Percentiles rank a stretch among this genome's conserved stretches.
Evolutionary conservation across 2,888 invertebrate species (phyloP).

Genomic region (Ecliptopera silaceata): DNA sequence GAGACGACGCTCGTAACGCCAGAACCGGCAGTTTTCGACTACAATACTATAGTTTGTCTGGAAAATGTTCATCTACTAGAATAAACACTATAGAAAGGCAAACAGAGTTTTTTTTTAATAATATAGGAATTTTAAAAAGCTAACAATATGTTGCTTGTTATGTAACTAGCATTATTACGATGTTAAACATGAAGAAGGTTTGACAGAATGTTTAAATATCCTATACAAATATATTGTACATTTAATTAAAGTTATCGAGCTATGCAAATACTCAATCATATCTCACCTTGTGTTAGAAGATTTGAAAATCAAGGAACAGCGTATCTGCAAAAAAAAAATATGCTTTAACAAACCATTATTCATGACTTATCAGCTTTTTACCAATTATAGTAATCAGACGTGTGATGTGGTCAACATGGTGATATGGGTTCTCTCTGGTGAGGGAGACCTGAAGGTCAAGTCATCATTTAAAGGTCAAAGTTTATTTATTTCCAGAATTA

Average conservation of each 20-base stretch:
- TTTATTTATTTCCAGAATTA: too few species aligned
- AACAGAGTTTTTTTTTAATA: too few species aligned
- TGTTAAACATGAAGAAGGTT: too few species aligned
- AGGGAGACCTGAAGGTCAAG: conserved; percentile 59
- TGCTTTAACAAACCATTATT: background rate
- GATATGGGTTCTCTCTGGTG: conserved; percentile 58
- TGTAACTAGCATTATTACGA: too few species aligned
- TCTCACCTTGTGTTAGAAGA: background rate
- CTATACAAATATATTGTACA: too few species aligned
- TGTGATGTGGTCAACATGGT: conserved; percentile 62
- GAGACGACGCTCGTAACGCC: conserved; percentile 32
- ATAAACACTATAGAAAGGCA: conserved; percentile 24
- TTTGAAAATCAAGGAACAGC: background rate
- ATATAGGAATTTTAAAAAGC: too few species aligned
- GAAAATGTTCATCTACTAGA: conserved; percentile 33
- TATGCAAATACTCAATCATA: too few species aligned
- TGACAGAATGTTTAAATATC: too few species aligned
- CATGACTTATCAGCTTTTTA: too few species aligned
- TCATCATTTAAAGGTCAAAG: conserved; percentile 46
- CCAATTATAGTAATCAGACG: too few species aligned
- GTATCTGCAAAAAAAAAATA: conserved; percentile 4
- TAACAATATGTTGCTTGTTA: too few species aligned
- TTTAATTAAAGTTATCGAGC: too few species aligned
- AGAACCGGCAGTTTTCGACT: conserved; percentile 57
- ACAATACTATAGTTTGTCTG: conserved; percentile 51